A percentile compares a stretch with the other conserved stretches of the same genome.
phyloP scores from a whole-genome alignment of 2,113 vertebrate species.

The Stigmatopora argus region DNA sequence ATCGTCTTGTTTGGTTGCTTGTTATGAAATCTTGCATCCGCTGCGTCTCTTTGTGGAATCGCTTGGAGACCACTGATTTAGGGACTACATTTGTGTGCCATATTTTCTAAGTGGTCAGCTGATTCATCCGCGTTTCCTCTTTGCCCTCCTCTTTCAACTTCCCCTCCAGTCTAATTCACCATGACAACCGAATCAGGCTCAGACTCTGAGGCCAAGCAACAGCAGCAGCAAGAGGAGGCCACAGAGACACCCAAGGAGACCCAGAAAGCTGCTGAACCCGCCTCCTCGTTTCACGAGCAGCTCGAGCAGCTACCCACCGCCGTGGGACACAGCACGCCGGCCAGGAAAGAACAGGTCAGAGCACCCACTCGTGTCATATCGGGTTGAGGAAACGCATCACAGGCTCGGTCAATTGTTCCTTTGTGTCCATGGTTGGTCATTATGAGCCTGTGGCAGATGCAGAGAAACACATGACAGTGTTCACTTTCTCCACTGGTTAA shows the following conservation, averaged over 20 bases:
- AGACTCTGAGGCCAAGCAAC: conserved; percentile 83
- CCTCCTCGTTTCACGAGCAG: conserved; percentile 59
- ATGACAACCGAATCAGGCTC: conserved; percentile 90
- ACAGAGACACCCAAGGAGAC: conserved; percentile 62
- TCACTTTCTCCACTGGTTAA: background rate
- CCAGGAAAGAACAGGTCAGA: conserved; percentile 76
- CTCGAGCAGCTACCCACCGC: conserved; percentile 75
- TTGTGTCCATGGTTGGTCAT: background rate
- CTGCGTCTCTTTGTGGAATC: no score
- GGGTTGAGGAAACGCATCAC: background rate
- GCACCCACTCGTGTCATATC: conserved; percentile 6
- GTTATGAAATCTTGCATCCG: no score
- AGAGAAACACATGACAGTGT: conserved; percentile 4
- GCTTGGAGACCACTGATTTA: no score
- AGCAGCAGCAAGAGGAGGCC: conserved; percentile 65
- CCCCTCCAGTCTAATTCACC: conserved; percentile 78
- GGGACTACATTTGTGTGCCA: conserved; percentile 16
- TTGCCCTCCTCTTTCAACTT: conserved; percentile 11
- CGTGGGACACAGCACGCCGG: conserved; percentile 79
- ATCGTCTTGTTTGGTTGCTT: no score
- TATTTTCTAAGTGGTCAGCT: conserved; percentile 22
- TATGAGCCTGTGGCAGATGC: background rate
- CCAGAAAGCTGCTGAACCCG: conserved; percentile 27
- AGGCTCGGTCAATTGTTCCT: background rate
- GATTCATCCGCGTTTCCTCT: conserved; percentile 36